Evolutionary conservation across 2,113 vertebrate genomes (phyloP), one percentile per base, ranked within the genome.

Genomic region (Butastur rufipennis): DNA sequence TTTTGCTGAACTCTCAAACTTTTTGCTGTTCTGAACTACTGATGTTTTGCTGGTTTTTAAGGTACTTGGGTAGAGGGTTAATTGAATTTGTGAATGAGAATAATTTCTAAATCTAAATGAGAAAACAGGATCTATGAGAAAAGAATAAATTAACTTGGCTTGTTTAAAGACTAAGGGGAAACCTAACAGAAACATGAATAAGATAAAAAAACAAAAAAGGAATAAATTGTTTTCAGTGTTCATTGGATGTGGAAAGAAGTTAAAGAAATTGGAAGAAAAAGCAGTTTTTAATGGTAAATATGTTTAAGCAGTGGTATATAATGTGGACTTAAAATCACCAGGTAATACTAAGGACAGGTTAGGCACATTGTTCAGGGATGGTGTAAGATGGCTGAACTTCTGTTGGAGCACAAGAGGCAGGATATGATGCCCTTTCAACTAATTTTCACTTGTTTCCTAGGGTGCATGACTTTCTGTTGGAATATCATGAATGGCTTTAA

Each of bases 391-490:
- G 31, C 31, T 84, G 59, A 70, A 20, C 19, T 45, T 22, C 26
- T 58, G 8, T 6, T 81, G 77, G 26, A 73, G 36, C 17, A 40
- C 43, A 21, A 68, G 27, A 45, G 17, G 29, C 50, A 78, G 13
- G 36, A 31, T 9, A 10, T 21, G 40, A 31, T 70, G n/a, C 16
- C 21, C 7, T 1, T 66, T 66, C 42, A 58, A 13, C 56, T 45
- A 5, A 20, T 66, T 66, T 78, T 78, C 25, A 72, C 31, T 34
- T 22, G 1, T 70, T 68, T 61, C 40, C 40, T 66, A 38, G 4
- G 38, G n/a, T 43, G 14, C 0, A 0, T 67, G 22, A 18, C 53
- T 62, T 90, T 50, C 3, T 3, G 1, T 53, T 58, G 48, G 19
- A 61, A 79, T 78, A 11, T 78, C 42, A 58, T 27, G 7, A 58